Percentiles rank a stretch among this genome's conserved stretches.
phyloP scores from a whole-genome alignment of 2,888 invertebrate genomes.

The Operophtera brumata region DNA sequence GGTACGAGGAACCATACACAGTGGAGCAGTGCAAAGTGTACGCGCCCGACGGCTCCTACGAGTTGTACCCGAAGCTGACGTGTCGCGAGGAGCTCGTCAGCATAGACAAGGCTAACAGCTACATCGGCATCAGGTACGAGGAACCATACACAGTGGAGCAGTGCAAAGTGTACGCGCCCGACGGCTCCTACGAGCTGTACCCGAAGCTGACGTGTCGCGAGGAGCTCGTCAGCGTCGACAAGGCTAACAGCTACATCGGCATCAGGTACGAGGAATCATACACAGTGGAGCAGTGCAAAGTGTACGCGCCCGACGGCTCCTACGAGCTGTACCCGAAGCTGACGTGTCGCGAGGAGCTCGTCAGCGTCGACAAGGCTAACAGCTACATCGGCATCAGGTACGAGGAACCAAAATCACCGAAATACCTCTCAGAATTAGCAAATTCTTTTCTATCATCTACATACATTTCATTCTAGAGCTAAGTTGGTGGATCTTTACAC shows the following conservation, averaged over 20 bases:
- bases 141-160: constrained; percentile 88
- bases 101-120: constrained; percentile 83
- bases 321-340: constrained; percentile 86
- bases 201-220: constrained; percentile 86
- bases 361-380: constrained; percentile 84
- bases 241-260: constrained; percentile 87
- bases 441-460: no score
- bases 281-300: constrained; percentile 92
- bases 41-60: constrained; percentile 85
- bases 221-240: constrained; percentile 82
- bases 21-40: constrained; percentile 93
- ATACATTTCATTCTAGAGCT: no score
- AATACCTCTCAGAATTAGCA: no score
- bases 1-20: no score
- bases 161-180: constrained; percentile 90
- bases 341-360: constrained; percentile 83
- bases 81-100: constrained; percentile 85
- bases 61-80: constrained; percentile 85
- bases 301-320: constrained; percentile 87
- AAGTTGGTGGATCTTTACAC: no score
- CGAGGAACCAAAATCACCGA: no score
- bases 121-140: no score
- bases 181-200: constrained; percentile 84
- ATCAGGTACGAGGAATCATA: no score
- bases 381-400: constrained; percentile 87